phyloP scores from a whole-genome alignment of 2,888 invertebrate genomes.

The Cerastoderma edule region DNA sequence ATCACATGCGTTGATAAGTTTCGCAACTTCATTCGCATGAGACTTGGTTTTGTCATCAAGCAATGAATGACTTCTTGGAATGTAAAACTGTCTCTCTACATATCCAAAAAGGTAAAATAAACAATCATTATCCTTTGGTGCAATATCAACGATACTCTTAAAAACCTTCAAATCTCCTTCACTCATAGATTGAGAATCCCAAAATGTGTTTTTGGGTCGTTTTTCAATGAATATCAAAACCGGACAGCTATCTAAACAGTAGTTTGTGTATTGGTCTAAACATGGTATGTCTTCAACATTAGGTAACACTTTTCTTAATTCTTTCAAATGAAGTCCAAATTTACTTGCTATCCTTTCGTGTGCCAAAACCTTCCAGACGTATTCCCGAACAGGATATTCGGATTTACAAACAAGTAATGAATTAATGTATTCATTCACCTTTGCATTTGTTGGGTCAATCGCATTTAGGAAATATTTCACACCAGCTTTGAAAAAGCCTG shows the following conservation, averaged over 20 bases:
- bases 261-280: no score
- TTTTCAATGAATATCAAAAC: no score
- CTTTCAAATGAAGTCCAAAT: background rate
- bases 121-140: background rate
- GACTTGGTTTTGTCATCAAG: conserved; percentile 26
- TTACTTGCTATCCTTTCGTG: background rate
- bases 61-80: conserved; percentile 17
- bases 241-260: no score
- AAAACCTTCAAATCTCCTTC: no score
- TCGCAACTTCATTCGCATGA: conserved; percentile 12
- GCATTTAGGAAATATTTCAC: background rate
- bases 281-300: conserved; percentile 15
- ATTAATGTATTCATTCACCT: background rate
- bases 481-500: conserved; percentile 33
- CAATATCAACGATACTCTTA: no score
- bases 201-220: no score
- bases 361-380: background rate
- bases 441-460: background rate
- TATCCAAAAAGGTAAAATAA: conserved; percentile 17
- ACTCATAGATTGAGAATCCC: no score
- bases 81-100: conserved; percentile 32
- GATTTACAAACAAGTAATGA: background rate
- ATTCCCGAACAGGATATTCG: background rate
- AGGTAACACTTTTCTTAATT: conserved; percentile 6
- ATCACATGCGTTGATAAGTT: background rate